Evolutionary conservation across 2,113 vertebrate species (phyloP).

Genomic region (Neogobius melanostomus): DNA sequence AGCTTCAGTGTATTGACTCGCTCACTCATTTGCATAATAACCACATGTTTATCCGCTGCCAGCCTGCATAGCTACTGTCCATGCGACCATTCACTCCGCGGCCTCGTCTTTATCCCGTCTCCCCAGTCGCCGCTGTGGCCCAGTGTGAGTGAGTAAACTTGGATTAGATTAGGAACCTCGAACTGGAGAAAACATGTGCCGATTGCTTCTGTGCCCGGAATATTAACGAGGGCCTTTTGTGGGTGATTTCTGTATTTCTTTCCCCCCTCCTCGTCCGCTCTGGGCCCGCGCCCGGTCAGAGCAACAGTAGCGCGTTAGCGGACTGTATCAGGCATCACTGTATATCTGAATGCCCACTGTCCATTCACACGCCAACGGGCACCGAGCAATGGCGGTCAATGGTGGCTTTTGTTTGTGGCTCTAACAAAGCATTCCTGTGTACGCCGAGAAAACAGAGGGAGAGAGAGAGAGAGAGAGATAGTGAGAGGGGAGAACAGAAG

Average conservation of each 20-base stretch:
- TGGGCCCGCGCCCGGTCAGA: not conserved
- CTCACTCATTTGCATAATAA: no score
- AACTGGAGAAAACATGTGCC: conserved; percentile 14
- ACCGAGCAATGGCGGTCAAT: conserved; percentile 73
- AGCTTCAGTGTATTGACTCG: no score
- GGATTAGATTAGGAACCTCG: not conserved
- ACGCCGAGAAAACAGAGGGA: conserved; percentile 42
- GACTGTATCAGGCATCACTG: conserved; percentile 4
- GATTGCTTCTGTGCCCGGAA: conserved; percentile 63
- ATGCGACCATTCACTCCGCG: not conserved
- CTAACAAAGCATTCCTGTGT: conserved; percentile 79
- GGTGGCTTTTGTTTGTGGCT: conserved; percentile 71
- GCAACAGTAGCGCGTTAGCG: not conserved
- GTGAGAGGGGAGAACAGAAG: not conserved
- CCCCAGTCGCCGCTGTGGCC: not conserved
- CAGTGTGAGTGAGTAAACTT: not conserved
- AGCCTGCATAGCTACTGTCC: not conserved
- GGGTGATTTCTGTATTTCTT: conserved; percentile 49
- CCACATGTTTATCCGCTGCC: no score
- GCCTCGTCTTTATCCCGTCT: not conserved
- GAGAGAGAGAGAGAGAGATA: not conserved
- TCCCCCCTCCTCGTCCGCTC: conserved; percentile 3
- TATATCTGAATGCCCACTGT: conserved; percentile 27
- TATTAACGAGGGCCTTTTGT: conserved; percentile 73
- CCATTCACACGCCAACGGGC: conserved; percentile 41